Evolutionary conservation across 2,113 vertebrate genomes (phyloP), one percentile per base, ranked within the genome.

Genomic region (Solea solea): DNA sequence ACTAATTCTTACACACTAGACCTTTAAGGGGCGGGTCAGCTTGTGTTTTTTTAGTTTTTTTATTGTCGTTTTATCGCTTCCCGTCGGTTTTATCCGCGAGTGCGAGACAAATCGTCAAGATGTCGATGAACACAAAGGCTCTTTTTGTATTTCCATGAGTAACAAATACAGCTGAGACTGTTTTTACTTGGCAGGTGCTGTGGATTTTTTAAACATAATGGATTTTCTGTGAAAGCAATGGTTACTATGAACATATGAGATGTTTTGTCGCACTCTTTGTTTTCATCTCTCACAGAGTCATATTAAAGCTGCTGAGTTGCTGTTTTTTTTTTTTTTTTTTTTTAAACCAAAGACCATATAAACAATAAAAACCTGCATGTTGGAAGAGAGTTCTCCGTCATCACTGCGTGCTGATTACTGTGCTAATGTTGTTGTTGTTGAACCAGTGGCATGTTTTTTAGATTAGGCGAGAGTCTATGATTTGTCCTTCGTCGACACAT

Each of bases 331-430:
- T 21, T 21, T 21, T 21, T 21, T 1, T 21, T 21, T 21, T 21
- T 56, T n/a, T 49, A 2, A 80, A 42, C 39, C 58, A 21, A 60
- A 14, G 45, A 59, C 69, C 21, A 71, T 72, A 81, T 74, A 62
- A 60, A 76, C 48, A 86, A 85, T 88, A 84, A 88, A 89, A 73
- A 3, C 34, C 15, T 86, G 83, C 83, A 86, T 83, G 70, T 60
- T 82, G 14, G 51, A 78, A 69, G 15, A 27, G 16, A 70, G 34
- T 70, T 67, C 34, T 76, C 55, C 57, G 52, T 78, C 57, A 61
- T 14, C 21, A 64, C 46, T 73, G 48, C 49, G 10, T 60, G 52
- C n/a, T 70, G 53, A 54, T 5, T 40, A 45, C 34, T 77, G 27
- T 46, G 28, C 62, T 12, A 34, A 0, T 1, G 58, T 59, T 34